Base-by-base conservation (phyloP, 2,888 invertebrate genomes). In the Nymphalis urticae region DNA sequence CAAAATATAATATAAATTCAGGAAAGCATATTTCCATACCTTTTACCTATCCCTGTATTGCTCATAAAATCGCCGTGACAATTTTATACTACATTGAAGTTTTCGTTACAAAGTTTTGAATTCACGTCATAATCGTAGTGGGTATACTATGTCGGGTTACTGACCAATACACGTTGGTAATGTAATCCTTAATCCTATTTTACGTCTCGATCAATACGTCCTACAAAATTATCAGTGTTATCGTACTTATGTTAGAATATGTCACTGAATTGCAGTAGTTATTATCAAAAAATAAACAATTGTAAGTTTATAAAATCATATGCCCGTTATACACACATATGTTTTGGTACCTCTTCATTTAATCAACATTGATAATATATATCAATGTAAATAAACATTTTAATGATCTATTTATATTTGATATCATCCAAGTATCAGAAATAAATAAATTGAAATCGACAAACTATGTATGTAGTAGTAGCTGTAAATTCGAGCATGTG, bases 381-480 rank as follows among this genome's bases (percentile, higher is more conserved):
- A 67, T 24, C 56, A 69, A 66, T 67, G 72, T 76, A 78, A 79
- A 80, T 74, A 79, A 79, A 78, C 76, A 78, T 75, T 81, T 73
- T 13, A 42, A 42, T 13, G 42, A 3, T 42, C 42, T 42, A 13
- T 42, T 42, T 13, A 42, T 10, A 13, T 42, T 42, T 42, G 42
- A 42, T 42, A 42, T 13, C 13, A 42, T 42, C 13, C 42, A 13
- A 13, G 4, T 42, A 6, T 6, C 27, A 32, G 27, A 32, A 32
- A 32, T 42, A 13, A 42, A 42, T 42, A 42, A 42, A 42, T 42
- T 42, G 42, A 42, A 42, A 42, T 13, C 13, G 13, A 42, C 42
- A 42, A 42, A 42, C 13, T 42, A 42, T 2, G 4, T 42, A 42
- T 42, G 13, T n/a, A n/a, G n/a, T n/a, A n/a, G n/a, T n/a, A n/a